Evolutionary conservation across 2,797 vertebrate genomes (phyloP), one percentile per base, ranked within the genome.

Genomic region (Pampus argenteus): DNA sequence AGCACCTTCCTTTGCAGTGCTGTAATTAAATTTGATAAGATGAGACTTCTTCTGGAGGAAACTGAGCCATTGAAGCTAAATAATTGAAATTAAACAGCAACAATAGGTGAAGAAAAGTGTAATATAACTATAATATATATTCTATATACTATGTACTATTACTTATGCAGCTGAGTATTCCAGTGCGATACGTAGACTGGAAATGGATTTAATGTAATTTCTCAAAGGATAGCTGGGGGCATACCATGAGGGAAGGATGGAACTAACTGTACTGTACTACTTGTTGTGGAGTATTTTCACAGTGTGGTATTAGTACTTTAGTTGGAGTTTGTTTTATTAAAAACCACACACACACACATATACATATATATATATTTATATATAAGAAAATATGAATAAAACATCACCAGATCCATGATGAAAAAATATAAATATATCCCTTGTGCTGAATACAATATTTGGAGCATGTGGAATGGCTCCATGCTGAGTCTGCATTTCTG

Each of bases 361-460:
- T n/a, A n/a, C n/a, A n/a, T n/a, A n/a, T n/a, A n/a, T n/a, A n/a
- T n/a, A n/a, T n/a, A n/a, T n/a, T n/a, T n/a, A n/a, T n/a, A n/a
- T n/a, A n/a, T n/a, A n/a, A n/a, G n/a, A n/a, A n/a, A n/a, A n/a
- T n/a, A 83, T 87, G 67, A 86, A 84, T 86, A 83, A 87, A 87
- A 86, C 82, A 90, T 85, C 2, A 17, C 45, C 47, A 18, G 4
- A 57, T 66, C 68, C 64, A 59, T 81, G 76, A 86, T 84, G 71
- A 81, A 79, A 82, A 78, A 78, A 86, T 52, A 62, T 48, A 78
- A 78, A 86, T 52, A 62, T 48, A 62, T 74, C 71, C 61, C 29
- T 74, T 78, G 79, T 79, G 83, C 85, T 83, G 78, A 87, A 72
- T 75, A 75, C 64, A 82, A 71, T 73, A 79, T 86, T 80, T 38